phyloP scores from a whole-genome alignment of 1,140 invertebrate species.

The Drosophila carrolli region DNA sequence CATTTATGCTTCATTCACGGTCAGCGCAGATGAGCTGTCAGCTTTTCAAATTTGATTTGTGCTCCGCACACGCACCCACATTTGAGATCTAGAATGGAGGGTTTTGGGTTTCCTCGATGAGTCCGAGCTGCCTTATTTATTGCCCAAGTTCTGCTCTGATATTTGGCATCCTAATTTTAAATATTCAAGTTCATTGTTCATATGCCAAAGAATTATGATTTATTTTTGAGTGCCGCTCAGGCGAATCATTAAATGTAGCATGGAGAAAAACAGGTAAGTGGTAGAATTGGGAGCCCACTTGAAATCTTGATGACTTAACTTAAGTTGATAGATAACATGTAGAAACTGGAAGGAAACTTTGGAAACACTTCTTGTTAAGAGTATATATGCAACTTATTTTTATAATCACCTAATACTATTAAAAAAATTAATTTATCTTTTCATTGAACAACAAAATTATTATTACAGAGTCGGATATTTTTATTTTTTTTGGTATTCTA shows the following conservation, averaged over 20 bases:
- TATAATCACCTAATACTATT: too few species aligned
- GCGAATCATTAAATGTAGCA: background rate
- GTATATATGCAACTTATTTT: too few species aligned
- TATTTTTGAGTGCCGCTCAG: conserved; percentile 30
- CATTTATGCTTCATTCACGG: conserved; percentile 52
- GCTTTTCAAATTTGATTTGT: conserved; percentile 44
- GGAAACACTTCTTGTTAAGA: too few species aligned
- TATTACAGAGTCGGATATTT: too few species aligned
- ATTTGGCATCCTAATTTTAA: conserved; percentile 48
- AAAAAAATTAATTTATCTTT: too few species aligned
- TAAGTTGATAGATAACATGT: background rate
- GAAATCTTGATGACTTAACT: background rate
- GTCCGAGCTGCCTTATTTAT: conserved; percentile 37
- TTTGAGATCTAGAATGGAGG: background rate
- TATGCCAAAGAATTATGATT: conserved; percentile 34
- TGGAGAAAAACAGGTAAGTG: conserved; percentile 29
- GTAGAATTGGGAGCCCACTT: background rate
- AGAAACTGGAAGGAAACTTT: too few species aligned
- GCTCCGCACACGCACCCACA: conserved; percentile 20
- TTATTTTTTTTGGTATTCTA: too few species aligned
- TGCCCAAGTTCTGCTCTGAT: conserved; percentile 10
- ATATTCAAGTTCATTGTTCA: conserved; percentile 69
- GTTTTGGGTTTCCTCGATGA: conserved; percentile 31
- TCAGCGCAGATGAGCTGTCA: conserved; percentile 44
- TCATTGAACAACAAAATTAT: too few species aligned